Conservation (phyloP, 35 echinoderm and acorn worm genomes). For the Apostichopus parvimensis region DNA sequence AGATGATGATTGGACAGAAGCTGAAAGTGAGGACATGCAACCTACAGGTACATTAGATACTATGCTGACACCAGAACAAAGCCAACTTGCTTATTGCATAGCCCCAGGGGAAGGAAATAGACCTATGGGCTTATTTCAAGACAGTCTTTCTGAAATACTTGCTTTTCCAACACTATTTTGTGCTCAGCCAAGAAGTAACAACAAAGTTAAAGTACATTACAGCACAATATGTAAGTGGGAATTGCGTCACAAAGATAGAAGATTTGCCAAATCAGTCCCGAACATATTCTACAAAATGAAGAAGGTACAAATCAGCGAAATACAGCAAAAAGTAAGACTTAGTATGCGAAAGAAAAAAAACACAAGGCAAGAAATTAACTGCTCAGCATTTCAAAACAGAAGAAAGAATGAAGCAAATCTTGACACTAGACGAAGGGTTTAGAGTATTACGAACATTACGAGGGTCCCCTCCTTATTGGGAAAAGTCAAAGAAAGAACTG, state of each 20-base stretch:
- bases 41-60: too few species aligned
- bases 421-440: constrained; percentile 56
- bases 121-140: too few species aligned
- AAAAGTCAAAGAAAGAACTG: constrained; percentile 57
- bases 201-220: too few species aligned
- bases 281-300: constrained; percentile 42
- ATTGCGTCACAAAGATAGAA: neutral
- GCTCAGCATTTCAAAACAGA: constrained; percentile 42
- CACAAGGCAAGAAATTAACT: constrained; percentile 29
- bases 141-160: too few species aligned
- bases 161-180: neutral
- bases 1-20: too few species aligned
- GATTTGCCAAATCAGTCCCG: too few species aligned
- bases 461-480: constrained; percentile 66
- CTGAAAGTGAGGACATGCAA: too few species aligned
- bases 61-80: too few species aligned
- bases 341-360: constrained; percentile 6
- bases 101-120: too few species aligned
- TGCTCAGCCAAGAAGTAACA: neutral
- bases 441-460: neutral
- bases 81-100: too few species aligned
- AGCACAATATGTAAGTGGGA: too few species aligned
- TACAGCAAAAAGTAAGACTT: neutral
- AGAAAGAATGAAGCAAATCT: constrained; percentile 9
- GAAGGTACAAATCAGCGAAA: neutral